Base-by-base conservation (phyloP, 2,888 invertebrate species). In the Hirtodrosophila duncani region DNA sequence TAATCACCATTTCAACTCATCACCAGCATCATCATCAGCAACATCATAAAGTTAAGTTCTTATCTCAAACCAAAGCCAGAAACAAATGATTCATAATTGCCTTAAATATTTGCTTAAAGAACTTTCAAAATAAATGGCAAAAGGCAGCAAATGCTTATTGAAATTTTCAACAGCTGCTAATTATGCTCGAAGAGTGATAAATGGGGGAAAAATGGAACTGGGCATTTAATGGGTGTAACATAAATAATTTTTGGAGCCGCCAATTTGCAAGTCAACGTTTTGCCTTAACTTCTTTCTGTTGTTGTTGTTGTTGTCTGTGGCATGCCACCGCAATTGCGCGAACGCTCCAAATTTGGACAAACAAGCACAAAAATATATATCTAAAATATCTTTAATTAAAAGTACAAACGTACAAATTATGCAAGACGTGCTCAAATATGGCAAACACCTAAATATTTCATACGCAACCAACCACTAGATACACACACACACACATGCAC, bases 381-480 rank as follows among this genome's bases (percentile, higher is more conserved):
- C 68, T 55, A 44, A 52, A 56, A 67, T 71, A 79, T 70, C 77
- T 81, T 75, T 75, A 75, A 75, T 79, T 81, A 81, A 64, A 67
- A 63, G 61, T 67, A 75, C 71, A 75, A 75, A 62, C 61, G 66
- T 61, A 68, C 59, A 75, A 81, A 75, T 75, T 81, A 75, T 75
- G 74, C 77, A 75, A 75, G 80, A 75, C 67, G 59, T 70, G 80
- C 63, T 52, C 71, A 81, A 81, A 74, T 81, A 74, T 64, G 80
- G 80, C 80, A 75, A 81, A 70, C 67, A 81, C 77, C 63, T 81
- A 81, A 81, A 74, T 74, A 75, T 75, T 79, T 81, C 61, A 63
- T 55, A 48, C 77, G 46, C 48, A 51, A n/a, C n/a, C 20, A 31
- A 5, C 33, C 34, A 26, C 43, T 21, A 37, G 30, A 13, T 10